phyloP scores from a whole-genome alignment of 2,797 vertebrate species.

The Poeciliopsis infans region DNA sequence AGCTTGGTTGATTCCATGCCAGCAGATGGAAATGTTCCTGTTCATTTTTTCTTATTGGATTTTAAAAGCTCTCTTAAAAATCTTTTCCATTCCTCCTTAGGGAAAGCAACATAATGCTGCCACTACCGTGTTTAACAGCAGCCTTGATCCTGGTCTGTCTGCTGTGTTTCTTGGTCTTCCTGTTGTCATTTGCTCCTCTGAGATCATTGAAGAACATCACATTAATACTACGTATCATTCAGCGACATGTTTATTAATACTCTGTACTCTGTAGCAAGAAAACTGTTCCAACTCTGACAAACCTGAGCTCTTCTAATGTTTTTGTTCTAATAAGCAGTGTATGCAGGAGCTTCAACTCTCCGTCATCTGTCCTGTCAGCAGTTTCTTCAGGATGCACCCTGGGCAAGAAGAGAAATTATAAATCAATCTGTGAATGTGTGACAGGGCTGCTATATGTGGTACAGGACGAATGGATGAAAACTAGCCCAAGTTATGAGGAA shows the following conservation, averaged over 20 bases:
- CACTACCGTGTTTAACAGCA: not conserved
- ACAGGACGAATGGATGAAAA: not conserved
- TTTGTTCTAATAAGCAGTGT: not conserved
- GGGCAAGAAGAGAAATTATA: not conserved
- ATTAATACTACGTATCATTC: not conserved
- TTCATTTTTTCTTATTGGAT: too few relatives aligned
- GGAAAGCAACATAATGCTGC: not conserved
- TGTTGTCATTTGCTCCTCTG: not conserved
- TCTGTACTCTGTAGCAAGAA: not conserved
- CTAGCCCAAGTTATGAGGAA: not conserved
- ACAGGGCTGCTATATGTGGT: not conserved
- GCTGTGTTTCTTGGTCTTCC: not conserved
- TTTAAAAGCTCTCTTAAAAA: too few relatives aligned
- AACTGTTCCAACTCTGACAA: not conserved
- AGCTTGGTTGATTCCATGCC: too few relatives aligned
- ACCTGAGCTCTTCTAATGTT: not conserved
- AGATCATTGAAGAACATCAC: not conserved
- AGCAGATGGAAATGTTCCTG: too few relatives aligned
- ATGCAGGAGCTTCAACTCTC: not conserved
- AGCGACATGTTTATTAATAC: not conserved
- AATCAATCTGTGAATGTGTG: slow-evolving; percentile 1
- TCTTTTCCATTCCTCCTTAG: not conserved
- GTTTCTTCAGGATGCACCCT: not conserved
- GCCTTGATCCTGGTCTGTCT: not conserved
- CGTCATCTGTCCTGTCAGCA: not conserved